A percentile compares a stretch with the other conserved stretches of the same genome.
Conservation (phyloP, 2,888 invertebrate species). For the Harpagoxenus sublaevis region DNA sequence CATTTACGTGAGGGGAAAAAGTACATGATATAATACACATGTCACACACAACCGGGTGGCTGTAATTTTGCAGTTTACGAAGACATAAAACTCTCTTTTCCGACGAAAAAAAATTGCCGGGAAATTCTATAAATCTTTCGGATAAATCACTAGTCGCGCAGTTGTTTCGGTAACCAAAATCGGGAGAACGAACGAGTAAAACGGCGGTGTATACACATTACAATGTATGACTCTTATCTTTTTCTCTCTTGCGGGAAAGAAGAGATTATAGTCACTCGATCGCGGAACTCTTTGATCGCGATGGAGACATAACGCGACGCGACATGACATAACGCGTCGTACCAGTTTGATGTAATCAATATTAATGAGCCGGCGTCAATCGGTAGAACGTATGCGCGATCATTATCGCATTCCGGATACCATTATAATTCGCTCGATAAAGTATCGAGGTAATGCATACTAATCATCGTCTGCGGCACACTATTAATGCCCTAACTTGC, state of each 20-base stretch:
- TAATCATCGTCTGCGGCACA: slow-evolving; percentile 46
- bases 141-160: slow-evolving; percentile 6
- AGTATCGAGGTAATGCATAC: slow-evolving; percentile 45
- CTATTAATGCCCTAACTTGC: slow-evolving; percentile 43
- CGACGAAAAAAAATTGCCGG: slow-evolving; percentile 11
- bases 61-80: slow-evolving; percentile 6
- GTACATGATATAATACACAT: neutral
- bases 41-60: neutral
- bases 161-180: slow-evolving; percentile 11
- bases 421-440: slow-evolving; percentile 41
- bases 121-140: slow-evolving; percentile 37
- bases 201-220: neutral
- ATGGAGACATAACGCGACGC: slow-evolving; percentile 47
- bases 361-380: slow-evolving; percentile 62
- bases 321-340: neutral
- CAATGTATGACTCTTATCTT: neutral
- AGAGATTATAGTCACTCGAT: slow-evolving; percentile 14
- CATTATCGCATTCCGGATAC: slow-evolving; percentile 59
- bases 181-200: slow-evolving; percentile 20
- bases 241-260: neutral
- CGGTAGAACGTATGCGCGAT: slow-evolving; percentile 48
- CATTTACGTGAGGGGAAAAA: neutral
- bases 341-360: slow-evolving; percentile 59
- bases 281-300: slow-evolving; percentile 38
- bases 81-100: slow-evolving; percentile 1